Evolutionary conservation across 1,140 invertebrate genomes (phyloP), one percentile per base, ranked within the genome.

Genomic region (Zaprionus gabonicus): DNA sequence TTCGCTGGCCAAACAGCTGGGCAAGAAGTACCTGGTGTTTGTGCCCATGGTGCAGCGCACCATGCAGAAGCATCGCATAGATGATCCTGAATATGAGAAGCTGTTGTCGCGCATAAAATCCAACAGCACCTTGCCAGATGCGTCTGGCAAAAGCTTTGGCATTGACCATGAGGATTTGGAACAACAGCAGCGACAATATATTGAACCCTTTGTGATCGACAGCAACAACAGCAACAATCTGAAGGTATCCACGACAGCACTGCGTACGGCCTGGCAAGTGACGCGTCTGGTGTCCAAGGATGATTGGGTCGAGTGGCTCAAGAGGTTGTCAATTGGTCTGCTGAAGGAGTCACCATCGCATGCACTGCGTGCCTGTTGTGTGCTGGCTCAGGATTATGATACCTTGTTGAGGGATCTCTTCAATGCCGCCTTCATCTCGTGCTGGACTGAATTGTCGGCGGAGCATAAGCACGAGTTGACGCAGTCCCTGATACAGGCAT

Each of bases 391-490:
- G 92, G 97, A 97, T 7, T 99, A 99, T 93, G 97, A 97, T 5
- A 98, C 99, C 82, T 93, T 99, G 6, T 96, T 99, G 0, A 95
- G 98, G 36, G 99, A 99, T 91, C 93, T 99, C 23, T 99, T 99
- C 91, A 99, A 99, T 93, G 98, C 99, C 0, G 98, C 99, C 0
- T 99, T 99, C 93, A 98, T 99, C 3, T 99, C 98, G 0, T 99
- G 99, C 92, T 99, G 99, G 99, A 98, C 98, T 0, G 98, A 99
- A 93, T 93, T 99, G 2, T 96, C 95, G 57, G 95, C 96, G 31
- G 93, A 94, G 0, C 96, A 97, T 51, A 97, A 98, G 81, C 94
- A 96, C 57, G 98, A 99, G 91, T 93, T 99, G 0, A 97, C 99
- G 4, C 94, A 95, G 58, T 97, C 96, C 7, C 92, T 99, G 1